Evolutionary conservation across 2,113 vertebrate genomes (phyloP).

Genomic region (Pyrgilauda ruficollis): DNA sequence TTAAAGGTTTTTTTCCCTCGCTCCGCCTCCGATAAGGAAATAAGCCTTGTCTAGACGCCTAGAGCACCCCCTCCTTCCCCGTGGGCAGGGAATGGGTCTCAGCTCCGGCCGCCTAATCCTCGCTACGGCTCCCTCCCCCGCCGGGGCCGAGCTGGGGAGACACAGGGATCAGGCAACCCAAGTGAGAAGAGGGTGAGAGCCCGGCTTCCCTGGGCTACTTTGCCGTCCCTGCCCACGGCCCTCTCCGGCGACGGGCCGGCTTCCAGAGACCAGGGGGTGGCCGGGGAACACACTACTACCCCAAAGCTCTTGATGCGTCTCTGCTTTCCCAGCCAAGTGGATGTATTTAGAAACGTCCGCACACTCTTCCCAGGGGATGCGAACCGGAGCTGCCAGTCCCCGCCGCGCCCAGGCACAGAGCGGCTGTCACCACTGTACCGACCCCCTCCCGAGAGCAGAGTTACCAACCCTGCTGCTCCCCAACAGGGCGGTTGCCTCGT

Average conservation of each 20-base stretch:
- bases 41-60: slow-evolving; percentile 69
- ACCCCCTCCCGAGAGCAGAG: neutral
- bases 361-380: neutral
- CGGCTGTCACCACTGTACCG: neutral
- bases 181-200: neutral
- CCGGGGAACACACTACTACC: too few relatives aligned
- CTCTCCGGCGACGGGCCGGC: neutral
- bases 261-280: neutral
- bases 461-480: neutral
- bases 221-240: neutral
- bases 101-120: neutral
- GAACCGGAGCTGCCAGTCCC: neutral
- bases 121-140: neutral
- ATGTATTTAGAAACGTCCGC: neutral
- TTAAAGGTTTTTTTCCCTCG: neutral
- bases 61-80: neutral
- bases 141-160: neutral
- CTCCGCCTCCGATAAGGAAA: slow-evolving; percentile 56
- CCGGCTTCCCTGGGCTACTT: neutral
- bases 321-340: neutral
- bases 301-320: neutral
- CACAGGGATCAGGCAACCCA: neutral
- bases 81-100: neutral
- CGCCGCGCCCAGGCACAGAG: neutral
- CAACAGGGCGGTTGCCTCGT: neutral